These are phyloP conservation scores for Pomatostomus ruficeps DNA, from an alignment of 2,113 vertebrate species.

Conservation along the genomic window DNA sequence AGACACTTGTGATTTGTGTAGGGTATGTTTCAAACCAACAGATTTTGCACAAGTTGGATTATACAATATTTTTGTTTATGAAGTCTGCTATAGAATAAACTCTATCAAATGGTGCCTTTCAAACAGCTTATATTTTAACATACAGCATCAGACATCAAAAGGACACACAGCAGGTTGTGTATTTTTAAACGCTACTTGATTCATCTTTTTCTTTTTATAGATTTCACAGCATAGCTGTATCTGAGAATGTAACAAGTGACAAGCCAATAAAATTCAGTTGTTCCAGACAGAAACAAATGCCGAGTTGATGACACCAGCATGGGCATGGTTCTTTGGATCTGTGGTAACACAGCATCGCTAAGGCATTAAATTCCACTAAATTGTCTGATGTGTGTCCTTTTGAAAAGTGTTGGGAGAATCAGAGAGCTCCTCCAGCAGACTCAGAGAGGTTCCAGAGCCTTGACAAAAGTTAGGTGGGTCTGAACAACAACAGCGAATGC, in stretches of 20 bases:
- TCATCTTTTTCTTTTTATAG: not conserved
- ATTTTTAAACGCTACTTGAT: not conserved
- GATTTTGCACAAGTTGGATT: not conserved
- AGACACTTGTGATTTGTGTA: not conserved
- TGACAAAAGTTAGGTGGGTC: not conserved
- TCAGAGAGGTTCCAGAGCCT: not conserved
- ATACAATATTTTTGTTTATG: not conserved
- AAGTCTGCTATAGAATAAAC: not conserved
- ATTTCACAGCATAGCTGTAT: not conserved
- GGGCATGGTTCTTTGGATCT: not conserved
- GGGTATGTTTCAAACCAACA: not conserved
- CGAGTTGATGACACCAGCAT: not conserved
- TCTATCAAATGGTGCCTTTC: not conserved
- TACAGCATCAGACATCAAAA: not conserved
- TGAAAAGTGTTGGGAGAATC: not conserved
- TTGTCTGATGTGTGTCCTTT: not conserved
- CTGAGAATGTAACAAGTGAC: not conserved
- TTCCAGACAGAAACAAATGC: not conserved
- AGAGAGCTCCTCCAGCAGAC: not conserved
- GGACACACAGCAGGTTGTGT: not conserved
- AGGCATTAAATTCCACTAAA: not conserved
- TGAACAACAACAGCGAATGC: not conserved
- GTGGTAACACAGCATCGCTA: accelerated
- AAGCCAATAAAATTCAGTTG: not conserved
- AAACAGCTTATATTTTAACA: not conserved